phyloP scores from a whole-genome alignment of 92 coral and sea anemone genomes.

The Chrysogorgia sp. region DNA sequence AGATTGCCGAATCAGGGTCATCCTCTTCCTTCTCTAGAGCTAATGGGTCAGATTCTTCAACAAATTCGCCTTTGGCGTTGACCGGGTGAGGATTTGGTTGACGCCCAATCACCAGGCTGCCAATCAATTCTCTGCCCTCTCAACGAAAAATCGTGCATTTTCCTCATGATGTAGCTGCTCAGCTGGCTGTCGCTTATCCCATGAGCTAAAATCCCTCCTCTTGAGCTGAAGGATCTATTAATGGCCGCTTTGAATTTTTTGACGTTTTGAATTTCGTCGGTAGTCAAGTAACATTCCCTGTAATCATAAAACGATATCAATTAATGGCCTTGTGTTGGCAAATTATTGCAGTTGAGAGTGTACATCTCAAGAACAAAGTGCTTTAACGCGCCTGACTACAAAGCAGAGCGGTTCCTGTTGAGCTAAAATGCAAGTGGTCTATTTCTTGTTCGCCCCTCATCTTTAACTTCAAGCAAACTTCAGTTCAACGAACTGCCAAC shows the following conservation, averaged over 20 bases:
- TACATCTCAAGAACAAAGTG: no score
- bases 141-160: conserved; percentile 1
- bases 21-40: background rate
- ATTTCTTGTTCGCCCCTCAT: no score
- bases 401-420: no score
- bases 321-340: no score
- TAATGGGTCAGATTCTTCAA: background rate
- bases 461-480: no score
- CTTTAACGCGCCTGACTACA: no score
- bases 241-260: conserved; percentile 39
- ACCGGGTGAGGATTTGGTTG: conserved; percentile 8
- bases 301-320: no score
- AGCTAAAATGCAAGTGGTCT: no score
- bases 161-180: conserved; percentile 1
- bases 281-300: no score
- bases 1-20: conserved; percentile 25
- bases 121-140: background rate
- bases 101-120: conserved; percentile 24
- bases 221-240: conserved; percentile 14
- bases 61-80: background rate
- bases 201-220: conserved; percentile 34
- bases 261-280: conserved; percentile 17
- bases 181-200: conserved; percentile 18
- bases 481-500: no score
- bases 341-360: no score